These are phyloP conservation scores for Periphyllus acericola DNA, from an alignment of 2,888 invertebrate genomes.

Conservation along the genomic window DNA sequence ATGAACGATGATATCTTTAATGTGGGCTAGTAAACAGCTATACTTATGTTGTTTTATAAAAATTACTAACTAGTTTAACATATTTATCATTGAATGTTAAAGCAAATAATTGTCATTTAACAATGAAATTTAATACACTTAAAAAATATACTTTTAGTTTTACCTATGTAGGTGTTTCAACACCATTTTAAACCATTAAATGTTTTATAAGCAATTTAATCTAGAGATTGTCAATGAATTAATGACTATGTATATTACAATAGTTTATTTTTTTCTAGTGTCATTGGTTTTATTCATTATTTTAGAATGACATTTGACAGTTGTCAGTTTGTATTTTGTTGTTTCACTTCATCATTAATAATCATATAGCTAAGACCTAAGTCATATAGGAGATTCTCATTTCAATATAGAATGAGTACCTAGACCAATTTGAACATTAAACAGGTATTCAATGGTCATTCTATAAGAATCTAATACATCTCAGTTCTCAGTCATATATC, in stretches of 20 bases:
- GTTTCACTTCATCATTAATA: too few relatives aligned
- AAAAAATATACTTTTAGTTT: not conserved
- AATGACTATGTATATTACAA: not conserved
- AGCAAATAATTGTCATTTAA: not conserved
- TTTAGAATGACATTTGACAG: too few relatives aligned
- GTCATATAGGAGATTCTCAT: too few relatives aligned
- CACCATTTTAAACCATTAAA: not conserved
- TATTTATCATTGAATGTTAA: conserved; percentile 27
- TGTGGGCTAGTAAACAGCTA: conserved; percentile 47
- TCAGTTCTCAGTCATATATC: too few relatives aligned
- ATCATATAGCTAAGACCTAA: too few relatives aligned
- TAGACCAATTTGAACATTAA: too few relatives aligned
- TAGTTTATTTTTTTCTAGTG: not conserved
- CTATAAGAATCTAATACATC: too few relatives aligned
- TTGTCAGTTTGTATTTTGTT: too few relatives aligned
- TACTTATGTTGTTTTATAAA: not conserved
- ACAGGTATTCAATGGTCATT: too few relatives aligned
- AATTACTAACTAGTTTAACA: conserved; percentile 12
- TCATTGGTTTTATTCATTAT: not conserved
- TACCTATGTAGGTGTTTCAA: not conserved
- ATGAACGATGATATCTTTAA: conserved; percentile 42
- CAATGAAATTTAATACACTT: not conserved
- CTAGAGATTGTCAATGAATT: not conserved
- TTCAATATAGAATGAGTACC: too few relatives aligned
- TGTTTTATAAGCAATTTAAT: conserved; percentile 3